Conservation (phyloP, 2,797 vertebrate species). For the Aldrovandia affinis region DNA sequence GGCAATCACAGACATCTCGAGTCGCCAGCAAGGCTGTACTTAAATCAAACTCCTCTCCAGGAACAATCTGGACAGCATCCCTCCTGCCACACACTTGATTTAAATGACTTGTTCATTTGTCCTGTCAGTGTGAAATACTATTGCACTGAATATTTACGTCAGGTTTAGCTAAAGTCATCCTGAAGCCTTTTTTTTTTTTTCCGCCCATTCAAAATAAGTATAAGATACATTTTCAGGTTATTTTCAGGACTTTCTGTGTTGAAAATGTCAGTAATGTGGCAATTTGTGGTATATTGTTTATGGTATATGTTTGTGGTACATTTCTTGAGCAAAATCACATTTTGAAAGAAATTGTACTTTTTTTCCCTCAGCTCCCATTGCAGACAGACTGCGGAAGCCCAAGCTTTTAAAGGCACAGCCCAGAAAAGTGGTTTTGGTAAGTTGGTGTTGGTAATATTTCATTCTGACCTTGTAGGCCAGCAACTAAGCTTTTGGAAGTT, state of each 20-base stretch:
- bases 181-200: not conserved
- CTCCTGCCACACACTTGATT: not conserved
- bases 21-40: not conserved
- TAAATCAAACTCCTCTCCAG: not conserved
- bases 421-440: conserved; percentile 87
- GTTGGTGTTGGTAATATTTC: conserved; percentile 65
- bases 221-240: not conserved
- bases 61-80: not conserved
- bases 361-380: conserved; percentile 78
- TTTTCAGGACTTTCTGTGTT: not conserved
- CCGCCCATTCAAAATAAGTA: not conserved
- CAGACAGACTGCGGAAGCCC: conserved; percentile 79
- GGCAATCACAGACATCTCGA: not conserved
- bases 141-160: not conserved
- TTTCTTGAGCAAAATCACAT: not conserved
- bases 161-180: not conserved
- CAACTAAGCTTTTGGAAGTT: no score
- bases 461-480: no score
- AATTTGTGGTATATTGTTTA: no score
- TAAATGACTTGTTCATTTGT: not conserved
- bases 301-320: not conserved
- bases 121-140: not conserved
- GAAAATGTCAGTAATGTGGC: not conserved
- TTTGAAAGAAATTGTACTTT: not conserved
- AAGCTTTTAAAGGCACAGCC: conserved; percentile 91